Conservation (phyloP, 2,888 invertebrate species). For the Julus scandinavius region DNA sequence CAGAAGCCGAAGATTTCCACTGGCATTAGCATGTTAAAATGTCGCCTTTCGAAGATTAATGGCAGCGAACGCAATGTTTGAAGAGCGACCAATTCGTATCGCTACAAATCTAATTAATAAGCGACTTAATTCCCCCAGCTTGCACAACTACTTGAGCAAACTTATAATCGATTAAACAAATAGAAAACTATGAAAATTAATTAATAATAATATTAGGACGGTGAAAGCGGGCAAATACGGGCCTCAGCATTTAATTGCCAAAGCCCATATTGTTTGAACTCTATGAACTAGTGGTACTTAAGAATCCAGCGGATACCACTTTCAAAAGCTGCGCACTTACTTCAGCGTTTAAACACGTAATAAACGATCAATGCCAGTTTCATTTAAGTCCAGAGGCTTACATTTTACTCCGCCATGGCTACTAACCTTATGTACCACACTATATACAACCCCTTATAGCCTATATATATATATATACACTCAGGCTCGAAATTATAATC, state of each 20-base stretch:
- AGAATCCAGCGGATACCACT: no score
- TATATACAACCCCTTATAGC: no score
- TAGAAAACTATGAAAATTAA: constrained; percentile 25
- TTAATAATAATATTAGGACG: constrained; percentile 4
- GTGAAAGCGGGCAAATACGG: background rate
- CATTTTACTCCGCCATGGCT: no score
- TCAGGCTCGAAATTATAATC: no score
- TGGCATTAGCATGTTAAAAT: background rate
- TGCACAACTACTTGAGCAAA: background rate
- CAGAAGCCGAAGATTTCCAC: background rate
- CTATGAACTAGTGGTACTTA: background rate
- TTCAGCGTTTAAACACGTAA: no score
- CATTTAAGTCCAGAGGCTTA: no score
- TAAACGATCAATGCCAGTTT: no score
- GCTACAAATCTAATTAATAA: constrained; percentile 26
- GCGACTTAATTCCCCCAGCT: constrained; percentile 13
- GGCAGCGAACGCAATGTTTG: background rate
- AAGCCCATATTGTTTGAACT: background rate
- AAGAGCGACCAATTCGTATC: background rate
- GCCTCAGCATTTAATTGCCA: background rate
- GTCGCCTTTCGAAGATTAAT: background rate
- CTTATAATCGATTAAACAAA: background rate
- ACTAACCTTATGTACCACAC: no score
- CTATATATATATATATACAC: no score
- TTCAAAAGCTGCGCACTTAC: no score